A percentile compares a stretch with the other conserved stretches of the same genome.
These are phyloP conservation scores for Synanthedon andrenaeformis DNA, from an alignment of 2,888 invertebrate genomes.

Conservation along the genomic window DNA sequence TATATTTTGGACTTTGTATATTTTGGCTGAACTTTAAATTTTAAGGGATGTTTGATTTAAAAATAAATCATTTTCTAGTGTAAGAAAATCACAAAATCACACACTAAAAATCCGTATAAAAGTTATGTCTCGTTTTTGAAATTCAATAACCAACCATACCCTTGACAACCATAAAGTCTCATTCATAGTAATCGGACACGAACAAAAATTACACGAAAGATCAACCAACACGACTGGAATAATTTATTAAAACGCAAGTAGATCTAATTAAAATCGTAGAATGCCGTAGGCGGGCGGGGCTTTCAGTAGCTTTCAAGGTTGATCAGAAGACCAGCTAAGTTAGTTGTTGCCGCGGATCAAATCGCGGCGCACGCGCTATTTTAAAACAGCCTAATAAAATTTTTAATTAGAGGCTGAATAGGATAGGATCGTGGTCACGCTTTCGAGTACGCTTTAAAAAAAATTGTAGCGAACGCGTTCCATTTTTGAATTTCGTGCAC, in stretches of 20 bases:
- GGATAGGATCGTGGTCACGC: neutral
- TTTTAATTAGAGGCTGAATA: constrained; percentile 50
- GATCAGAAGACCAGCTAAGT: constrained; percentile 20
- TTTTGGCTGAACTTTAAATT: too few species aligned
- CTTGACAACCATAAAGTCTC: neutral
- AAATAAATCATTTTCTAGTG: too few species aligned
- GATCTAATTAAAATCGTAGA: constrained; percentile 20
- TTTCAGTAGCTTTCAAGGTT: constrained; percentile 60
- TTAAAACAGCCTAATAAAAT: constrained; percentile 46
- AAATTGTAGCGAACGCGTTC: constrained; percentile 20
- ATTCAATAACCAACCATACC: neutral
- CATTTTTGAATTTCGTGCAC: constrained; percentile 31
- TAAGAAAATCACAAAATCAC: too few species aligned
- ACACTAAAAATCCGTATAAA: too few species aligned
- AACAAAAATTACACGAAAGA: neutral
- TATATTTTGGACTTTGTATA: too few species aligned
- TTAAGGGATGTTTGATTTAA: too few species aligned
- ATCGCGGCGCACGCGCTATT: constrained; percentile 49
- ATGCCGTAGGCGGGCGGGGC: constrained; percentile 38
- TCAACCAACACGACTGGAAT: constrained; percentile 7
- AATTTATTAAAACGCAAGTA: constrained; percentile 12
- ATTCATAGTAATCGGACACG: neutral
- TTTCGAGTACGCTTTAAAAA: constrained; percentile 32
- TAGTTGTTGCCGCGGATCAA: constrained; percentile 45
- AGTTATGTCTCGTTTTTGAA: too few species aligned